Evolutionary conservation across 35 echinoderm and acorn worm species (phyloP).

Genomic region (Diadema setosum): DNA sequence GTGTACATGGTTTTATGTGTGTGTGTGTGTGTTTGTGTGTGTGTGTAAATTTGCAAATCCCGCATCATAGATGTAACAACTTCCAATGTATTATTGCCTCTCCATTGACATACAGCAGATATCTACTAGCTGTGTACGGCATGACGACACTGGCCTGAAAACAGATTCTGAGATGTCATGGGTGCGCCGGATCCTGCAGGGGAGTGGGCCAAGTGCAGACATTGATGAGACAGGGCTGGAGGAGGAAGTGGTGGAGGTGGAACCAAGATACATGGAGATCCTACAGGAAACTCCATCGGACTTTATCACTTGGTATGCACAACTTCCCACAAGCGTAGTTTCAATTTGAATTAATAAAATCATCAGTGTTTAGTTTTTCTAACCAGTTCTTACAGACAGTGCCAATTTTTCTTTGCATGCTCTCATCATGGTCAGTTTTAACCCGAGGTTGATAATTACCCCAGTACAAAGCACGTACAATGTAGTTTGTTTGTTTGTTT

Average conservation of each 20-base stretch:
- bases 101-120: too few relatives aligned
- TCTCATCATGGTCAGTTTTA: background rate
- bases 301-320: slow-evolving; percentile 77
- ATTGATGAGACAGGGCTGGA: slow-evolving; percentile 53
- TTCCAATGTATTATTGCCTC: too few relatives aligned
- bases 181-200: slow-evolving; percentile 71
- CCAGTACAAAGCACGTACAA: background rate
- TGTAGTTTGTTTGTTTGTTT: background rate
- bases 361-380: background rate
- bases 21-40: too few relatives aligned
- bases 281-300: slow-evolving; percentile 51
- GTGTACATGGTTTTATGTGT: too few relatives aligned
- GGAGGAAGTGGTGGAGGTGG: slow-evolving; percentile 71
- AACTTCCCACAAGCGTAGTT: too few relatives aligned
- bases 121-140: background rate
- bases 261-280: slow-evolving; percentile 93
- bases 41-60: too few relatives aligned
- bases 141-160: background rate
- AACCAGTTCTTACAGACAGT: background rate
- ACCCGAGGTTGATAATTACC: background rate
- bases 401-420: background rate
- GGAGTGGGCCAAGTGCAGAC: slow-evolving; percentile 88
- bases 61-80: too few relatives aligned
- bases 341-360: too few relatives aligned
- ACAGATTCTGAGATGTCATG: slow-evolving; percentile 59